Evolutionary conservation across 2,113 vertebrate genomes (phyloP).

Genomic region (Apaloderma vittatum): DNA sequence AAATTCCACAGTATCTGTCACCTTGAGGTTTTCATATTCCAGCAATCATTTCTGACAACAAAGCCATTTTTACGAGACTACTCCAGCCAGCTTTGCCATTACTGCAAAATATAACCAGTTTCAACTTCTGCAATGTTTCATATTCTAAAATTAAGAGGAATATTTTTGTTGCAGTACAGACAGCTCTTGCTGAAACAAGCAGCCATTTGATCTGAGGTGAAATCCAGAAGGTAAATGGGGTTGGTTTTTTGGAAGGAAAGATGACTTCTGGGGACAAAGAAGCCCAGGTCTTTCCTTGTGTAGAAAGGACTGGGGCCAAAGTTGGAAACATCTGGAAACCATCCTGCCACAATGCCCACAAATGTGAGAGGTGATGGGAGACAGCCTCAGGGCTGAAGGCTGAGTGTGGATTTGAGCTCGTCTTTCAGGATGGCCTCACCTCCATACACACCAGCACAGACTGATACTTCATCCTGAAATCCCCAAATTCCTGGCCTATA

Average conservation of each 20-base stretch:
- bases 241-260: neutral
- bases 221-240: neutral
- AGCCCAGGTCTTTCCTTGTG: neutral
- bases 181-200: neutral
- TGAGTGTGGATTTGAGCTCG: neutral
- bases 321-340: neutral
- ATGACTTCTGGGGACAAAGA: neutral
- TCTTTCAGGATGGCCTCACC: neutral
- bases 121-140: neutral
- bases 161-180: neutral
- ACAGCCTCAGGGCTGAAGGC: neutral
- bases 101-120: neutral
- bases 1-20: neutral
- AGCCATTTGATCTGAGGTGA: neutral
- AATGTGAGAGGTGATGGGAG: neutral
- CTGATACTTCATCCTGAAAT: neutral
- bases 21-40: neutral
- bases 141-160: neutral
- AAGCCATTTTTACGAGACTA: neutral
- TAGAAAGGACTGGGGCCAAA: neutral
- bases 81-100: neutral
- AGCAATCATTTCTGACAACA: neutral
- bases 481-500: neutral
- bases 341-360: too few species aligned
- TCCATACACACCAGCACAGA: rapidly evolving